These are phyloP conservation scores for Nestor notabilis DNA, from an alignment of 2,113 vertebrate genomes.

Conservation along the genomic window DNA sequence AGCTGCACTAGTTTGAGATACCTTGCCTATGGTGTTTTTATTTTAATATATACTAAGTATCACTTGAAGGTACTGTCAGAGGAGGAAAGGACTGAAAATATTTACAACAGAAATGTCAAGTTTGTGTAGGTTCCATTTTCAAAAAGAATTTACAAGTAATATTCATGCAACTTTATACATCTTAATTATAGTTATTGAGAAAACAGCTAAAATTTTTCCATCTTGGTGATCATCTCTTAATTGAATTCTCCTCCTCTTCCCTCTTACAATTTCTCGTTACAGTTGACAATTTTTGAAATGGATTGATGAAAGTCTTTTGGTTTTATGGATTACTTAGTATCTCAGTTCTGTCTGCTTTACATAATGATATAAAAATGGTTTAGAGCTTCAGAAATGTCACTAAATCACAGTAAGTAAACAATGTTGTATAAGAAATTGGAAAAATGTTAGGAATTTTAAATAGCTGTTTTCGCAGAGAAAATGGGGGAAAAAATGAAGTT, in stretches of 20 bases:
- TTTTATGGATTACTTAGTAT: neutral
- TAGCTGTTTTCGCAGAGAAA: neutral
- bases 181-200: neutral
- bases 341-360: neutral
- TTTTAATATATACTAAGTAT: neutral
- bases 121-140: neutral
- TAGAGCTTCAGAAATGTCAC: neutral
- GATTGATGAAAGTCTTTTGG: neutral
- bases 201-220: neutral
- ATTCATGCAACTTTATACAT: neutral
- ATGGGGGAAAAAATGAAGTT: neutral
- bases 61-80: neutral
- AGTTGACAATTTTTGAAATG: neutral
- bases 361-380: neutral
- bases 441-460: neutral
- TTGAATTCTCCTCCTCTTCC: neutral
- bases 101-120: neutral
- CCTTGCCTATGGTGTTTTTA: rapidly evolving
- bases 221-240: neutral
- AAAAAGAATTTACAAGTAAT: neutral
- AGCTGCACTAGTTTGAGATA: neutral
- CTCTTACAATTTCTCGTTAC: neutral
- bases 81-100: neutral
- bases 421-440: neutral
- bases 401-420: neutral